phyloP scores from a whole-genome alignment of 2,888 invertebrate species.

The Hesperia comma region DNA sequence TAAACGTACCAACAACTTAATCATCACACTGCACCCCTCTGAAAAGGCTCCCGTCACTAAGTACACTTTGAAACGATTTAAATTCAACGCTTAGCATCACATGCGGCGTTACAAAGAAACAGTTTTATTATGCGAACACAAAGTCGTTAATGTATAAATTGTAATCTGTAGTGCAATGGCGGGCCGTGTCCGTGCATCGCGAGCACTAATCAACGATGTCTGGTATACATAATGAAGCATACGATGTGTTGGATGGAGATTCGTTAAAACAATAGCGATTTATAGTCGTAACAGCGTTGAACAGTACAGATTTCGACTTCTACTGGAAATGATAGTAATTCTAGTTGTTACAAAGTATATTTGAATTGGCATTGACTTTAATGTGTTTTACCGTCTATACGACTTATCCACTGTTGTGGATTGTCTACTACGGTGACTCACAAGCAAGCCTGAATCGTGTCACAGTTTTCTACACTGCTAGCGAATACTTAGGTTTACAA shows the following conservation, averaged over 20 bases:
- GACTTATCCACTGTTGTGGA: too few species aligned
- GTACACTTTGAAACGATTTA: not conserved
- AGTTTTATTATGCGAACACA: not conserved
- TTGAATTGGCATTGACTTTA: too few species aligned
- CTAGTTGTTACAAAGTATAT: too few species aligned
- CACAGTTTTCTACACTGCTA: too few species aligned
- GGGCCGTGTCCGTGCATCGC: constrained; percentile 18
- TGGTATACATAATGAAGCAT: constrained; percentile 15
- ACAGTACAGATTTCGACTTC: too few species aligned
- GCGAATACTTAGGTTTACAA: too few species aligned
- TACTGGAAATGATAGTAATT: too few species aligned
- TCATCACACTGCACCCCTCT: too few species aligned
- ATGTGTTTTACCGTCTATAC: too few species aligned
- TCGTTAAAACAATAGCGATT: not conserved
- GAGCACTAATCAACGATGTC: constrained; percentile 13
- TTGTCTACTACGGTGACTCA: too few species aligned
- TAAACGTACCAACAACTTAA: too few species aligned
- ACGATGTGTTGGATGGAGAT: not conserved
- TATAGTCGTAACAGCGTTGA: not conserved
- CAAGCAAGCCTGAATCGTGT: too few species aligned
- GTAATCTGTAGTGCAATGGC: constrained; percentile 26
- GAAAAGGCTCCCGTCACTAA: not conserved
- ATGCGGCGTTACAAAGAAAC: not conserved
- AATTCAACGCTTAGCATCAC: not conserved
- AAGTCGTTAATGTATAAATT: constrained; percentile 45